Base-by-base conservation (phyloP, 2,113 vertebrate species). In the Sinocyclocheilus maitianheensis region DNA sequence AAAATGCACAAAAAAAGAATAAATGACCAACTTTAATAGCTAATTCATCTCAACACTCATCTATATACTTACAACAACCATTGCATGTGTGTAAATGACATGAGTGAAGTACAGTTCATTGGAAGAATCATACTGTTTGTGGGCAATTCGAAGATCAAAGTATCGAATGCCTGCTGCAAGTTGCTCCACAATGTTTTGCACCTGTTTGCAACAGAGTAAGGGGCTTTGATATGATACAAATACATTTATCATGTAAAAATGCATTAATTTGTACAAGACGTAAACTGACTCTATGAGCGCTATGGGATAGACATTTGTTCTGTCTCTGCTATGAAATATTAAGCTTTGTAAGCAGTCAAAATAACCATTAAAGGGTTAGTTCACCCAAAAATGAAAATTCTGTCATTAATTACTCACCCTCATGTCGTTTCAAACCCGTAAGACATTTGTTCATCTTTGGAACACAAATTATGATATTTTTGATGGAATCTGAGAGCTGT, bases 91-190 rank as follows among this genome's bases (percentile, higher is more conserved):
- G 93, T 97, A 98, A 4, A 98, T 85, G 90, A 96, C 91, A 55
- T 99, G 98, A 34, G 96, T 96, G 0, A 98, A 99, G 87, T 96
- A 96, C 85, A 99, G 91, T 80, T 95, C 91, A 13, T 74, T 63
- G 62, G 94, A 94, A 0, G 92, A 20, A 84, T 98, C 97, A 0
- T 90, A 40, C 4, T 88, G 92, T 90, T 96, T 95, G 92, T 95
- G 96, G 0, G 96, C 97, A 0, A 99, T 90, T 26, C 97, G 94
- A 10, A 99, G 94, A 88, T 99, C 98, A 72, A 99, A 94, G 86
- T 93, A 98, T 22, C 97, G 94, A 87, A 97, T 94, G 20, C 98
- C 98, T 0, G 94, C 92, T 1, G 96, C 94, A 10, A 99, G 96
- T 78, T 99, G 98, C 26, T 96, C 94, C 0, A 93, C 93, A 22